Conservation (phyloP, 1,140 invertebrate genomes). For the Dinoponera quadriceps region DNA sequence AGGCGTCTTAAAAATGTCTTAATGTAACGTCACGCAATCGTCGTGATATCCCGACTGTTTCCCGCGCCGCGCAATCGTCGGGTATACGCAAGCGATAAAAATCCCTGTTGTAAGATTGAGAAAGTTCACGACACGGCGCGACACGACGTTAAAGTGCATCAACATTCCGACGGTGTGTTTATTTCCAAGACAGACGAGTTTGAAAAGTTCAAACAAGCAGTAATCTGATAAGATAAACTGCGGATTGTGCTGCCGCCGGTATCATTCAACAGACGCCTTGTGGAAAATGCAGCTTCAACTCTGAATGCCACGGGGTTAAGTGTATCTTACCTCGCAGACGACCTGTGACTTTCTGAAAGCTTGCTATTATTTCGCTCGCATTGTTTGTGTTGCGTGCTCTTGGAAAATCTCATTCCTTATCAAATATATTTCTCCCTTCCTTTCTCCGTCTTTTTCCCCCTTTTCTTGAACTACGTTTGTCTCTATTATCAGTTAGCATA, state of each 20-base stretch:
- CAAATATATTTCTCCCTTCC: constrained; percentile 12
- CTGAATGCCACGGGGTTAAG: constrained; percentile 22
- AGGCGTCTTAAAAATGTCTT: too few species aligned
- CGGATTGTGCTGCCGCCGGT: neutral
- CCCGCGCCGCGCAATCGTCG: neutral
- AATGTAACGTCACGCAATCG: neutral
- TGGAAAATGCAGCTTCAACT: constrained; percentile 4
- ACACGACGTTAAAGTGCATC: neutral
- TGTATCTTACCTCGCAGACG: constrained; percentile 13
- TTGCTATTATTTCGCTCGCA: constrained; percentile 14
- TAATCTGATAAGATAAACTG: constrained; percentile 45
- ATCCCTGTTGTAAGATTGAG: constrained; percentile 5
- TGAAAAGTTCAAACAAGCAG: constrained; percentile 28
- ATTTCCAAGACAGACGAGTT: constrained; percentile 7
- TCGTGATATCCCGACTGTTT: neutral
- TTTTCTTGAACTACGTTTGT: too few species aligned
- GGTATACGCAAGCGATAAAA: neutral
- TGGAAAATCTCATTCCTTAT: neutral
- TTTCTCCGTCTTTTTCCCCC: too few species aligned
- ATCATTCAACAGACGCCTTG: constrained; percentile 2
- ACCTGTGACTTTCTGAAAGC: constrained; percentile 3
- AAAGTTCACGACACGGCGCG: constrained; percentile 1
- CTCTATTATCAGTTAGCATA: neutral
- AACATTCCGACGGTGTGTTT: neutral
- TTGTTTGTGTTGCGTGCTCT: neutral